A percentile compares a stretch with the other conserved stretches of the same genome.
Conservation (phyloP, 2,113 vertebrate genomes). For the Cryptomyrus ogoouensis region DNA sequence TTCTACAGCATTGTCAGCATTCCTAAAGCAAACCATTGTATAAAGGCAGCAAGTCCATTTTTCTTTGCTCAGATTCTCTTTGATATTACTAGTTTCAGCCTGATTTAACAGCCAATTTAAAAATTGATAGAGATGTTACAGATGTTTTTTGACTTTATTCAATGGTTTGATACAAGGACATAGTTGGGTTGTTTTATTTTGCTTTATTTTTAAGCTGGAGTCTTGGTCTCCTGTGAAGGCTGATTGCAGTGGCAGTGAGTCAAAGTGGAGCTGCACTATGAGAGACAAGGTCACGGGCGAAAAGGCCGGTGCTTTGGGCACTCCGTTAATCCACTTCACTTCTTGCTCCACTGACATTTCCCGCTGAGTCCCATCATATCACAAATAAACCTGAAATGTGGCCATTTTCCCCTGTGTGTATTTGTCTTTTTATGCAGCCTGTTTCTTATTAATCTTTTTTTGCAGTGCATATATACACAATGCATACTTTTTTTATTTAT, state of each 20-base stretch:
- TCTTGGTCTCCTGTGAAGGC: conserved; percentile 45
- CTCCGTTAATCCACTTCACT: conserved; percentile 45
- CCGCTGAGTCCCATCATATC: conserved; percentile 29
- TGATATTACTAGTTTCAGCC: background rate
- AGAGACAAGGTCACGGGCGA: conserved; percentile 49
- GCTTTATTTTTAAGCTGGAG: conserved; percentile 31
- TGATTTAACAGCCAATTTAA: background rate
- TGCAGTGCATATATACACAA: background rate
- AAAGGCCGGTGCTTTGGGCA: conserved; percentile 45
- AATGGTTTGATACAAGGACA: background rate
- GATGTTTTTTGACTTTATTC: background rate
- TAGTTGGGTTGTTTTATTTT: conserved; percentile 2
- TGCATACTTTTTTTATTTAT: background rate
- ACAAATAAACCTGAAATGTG: conserved; percentile 28
- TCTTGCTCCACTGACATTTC: conserved; percentile 41
- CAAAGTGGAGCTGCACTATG: conserved; percentile 15
- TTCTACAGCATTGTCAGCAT: background rate
- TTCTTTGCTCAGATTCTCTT: background rate
- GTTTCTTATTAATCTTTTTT: background rate
- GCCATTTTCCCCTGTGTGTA: background rate
- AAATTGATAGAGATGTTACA: background rate
- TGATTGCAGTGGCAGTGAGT: conserved; percentile 44
- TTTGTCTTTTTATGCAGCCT: background rate
- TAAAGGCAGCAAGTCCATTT: background rate
- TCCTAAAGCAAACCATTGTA: background rate